Base-by-base conservation (phyloP, 2,797 vertebrate species). In the Novumbra hubbsi region DNA sequence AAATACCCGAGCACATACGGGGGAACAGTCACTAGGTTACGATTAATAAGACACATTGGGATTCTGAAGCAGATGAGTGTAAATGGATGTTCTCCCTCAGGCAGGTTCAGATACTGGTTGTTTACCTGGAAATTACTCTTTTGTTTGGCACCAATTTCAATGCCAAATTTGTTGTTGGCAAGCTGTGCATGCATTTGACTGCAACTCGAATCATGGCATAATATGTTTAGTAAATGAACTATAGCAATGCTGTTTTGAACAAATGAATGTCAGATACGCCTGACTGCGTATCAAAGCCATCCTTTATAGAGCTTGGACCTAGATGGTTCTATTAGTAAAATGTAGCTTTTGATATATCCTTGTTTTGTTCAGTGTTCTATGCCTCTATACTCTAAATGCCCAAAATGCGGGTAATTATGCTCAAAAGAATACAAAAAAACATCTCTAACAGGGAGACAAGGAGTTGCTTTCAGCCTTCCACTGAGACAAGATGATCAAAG, bases 401-500 rank as follows among this genome's bases (percentile, higher is more conserved):
- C 41, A 6, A 45, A 45, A 45, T 14, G 41, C 41, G 14, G 41
- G 41, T 45, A 45, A 45, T 45, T 45, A 45, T 12, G 41, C 41
- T 45, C 41, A 45, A 45, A 45, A 45, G 6, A 45, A 45, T 14
- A 45, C 41, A 12, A 45, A 1, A 45, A 12, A 45, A 45, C 34
- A 69, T 48, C 63, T 27, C 32, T 2, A 62, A 78, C 80, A 78
- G 67, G 78, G 73, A 82, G 78, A 72, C 79, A 79, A 85, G 72
- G 64, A 83, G 72, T 38, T 57, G 19, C 7, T 21, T 57, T 57
- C 21, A 60, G 21, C 55, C 55, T 80, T 88, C 71, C 72, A 76
- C 76, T 70, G 78, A 87, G 77, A 82, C 49, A 32, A 60, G 55
- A 60, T 50, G 81, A 92, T 90, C 82, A 90, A 89, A 92, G 77